A percentile compares a stretch with the other conserved stretches of the same genome.
These are phyloP conservation scores for Eremobia ochroleuca DNA, from an alignment of 2,888 invertebrate genomes.

Conservation along the genomic window DNA sequence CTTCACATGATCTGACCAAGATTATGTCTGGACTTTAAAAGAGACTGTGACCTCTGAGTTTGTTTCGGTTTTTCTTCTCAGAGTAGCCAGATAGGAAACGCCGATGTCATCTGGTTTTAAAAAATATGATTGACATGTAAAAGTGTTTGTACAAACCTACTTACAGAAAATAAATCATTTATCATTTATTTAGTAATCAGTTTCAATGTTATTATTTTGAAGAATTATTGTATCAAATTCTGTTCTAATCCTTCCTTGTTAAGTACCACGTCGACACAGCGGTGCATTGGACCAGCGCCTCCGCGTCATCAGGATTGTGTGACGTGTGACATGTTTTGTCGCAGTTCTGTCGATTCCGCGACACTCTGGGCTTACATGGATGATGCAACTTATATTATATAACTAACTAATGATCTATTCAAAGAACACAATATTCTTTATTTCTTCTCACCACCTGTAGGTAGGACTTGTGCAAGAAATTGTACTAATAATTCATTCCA, in stretches of 20 bases:
- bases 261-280: conserved; percentile 42
- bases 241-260: no score
- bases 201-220: not conserved
- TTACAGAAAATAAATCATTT: no score
- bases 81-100: no score
- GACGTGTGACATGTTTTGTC: conserved; percentile 74
- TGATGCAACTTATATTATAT: not conserved
- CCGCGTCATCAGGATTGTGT: conserved; percentile 49
- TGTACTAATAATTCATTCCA: not conserved
- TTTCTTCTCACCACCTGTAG: not conserved
- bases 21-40: no score
- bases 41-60: no score
- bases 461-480: not conserved
- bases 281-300: conserved; percentile 46
- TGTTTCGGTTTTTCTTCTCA: no score
- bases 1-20: no score
- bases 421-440: not conserved
- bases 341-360: conserved; percentile 67
- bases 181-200: not conserved
- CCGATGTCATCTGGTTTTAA: no score
- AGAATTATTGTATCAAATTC: not conserved
- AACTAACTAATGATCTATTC: conserved; percentile 11
- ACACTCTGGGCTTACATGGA: conserved; percentile 66
- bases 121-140: no score
- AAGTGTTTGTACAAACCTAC: no score